Percentiles rank a stretch among this genome's conserved stretches.
phyloP scores from a whole-genome alignment of 2,888 invertebrate genomes.

The Panzeria rudis region DNA sequence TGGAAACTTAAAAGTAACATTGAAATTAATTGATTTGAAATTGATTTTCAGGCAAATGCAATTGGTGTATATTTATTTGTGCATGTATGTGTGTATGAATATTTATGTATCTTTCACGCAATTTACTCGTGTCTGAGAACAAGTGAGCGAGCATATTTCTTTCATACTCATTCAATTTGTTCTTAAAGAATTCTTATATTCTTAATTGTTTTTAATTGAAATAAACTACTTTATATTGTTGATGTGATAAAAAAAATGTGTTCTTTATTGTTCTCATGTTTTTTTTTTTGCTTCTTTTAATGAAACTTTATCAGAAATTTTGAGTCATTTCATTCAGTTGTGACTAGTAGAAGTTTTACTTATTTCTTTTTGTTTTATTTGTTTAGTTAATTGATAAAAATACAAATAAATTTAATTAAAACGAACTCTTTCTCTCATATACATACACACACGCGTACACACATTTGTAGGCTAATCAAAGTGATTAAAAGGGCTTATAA shows the following conservation, averaged over 20 bases:
- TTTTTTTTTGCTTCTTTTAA: slow-evolving; percentile 21
- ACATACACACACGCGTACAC: not conserved
- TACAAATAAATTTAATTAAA: slow-evolving; percentile 45
- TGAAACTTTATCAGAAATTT: slow-evolving; percentile 63
- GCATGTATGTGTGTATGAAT: not conserved
- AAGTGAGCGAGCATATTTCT: not conserved
- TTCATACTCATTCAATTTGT: slow-evolving; percentile 10
- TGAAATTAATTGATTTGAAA: not conserved
- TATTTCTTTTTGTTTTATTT: slow-evolving; percentile 7
- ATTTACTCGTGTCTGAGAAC: not conserved
- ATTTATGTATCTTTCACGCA: not conserved
- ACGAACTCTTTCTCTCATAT: not conserved
- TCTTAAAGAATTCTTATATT: slow-evolving; percentile 71
- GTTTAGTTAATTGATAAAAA: slow-evolving; percentile 53
- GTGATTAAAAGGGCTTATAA: slow-evolving; percentile 21
- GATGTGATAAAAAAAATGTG: slow-evolving; percentile 63
- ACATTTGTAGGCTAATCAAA: slow-evolving; percentile 17
- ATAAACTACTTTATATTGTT: slow-evolving; percentile 77
- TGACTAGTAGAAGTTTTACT: not conserved
- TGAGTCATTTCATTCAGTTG: slow-evolving; percentile 59
- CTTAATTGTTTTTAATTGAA: slow-evolving; percentile 82
- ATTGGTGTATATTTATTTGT: not conserved
- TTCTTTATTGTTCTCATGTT: slow-evolving; percentile 32
- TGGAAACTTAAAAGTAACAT: not conserved
- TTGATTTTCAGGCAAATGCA: not conserved